These are phyloP conservation scores for Melanaphis sacchari DNA, from an alignment of 1,140 invertebrate genomes.

Conservation along the genomic window DNA sequence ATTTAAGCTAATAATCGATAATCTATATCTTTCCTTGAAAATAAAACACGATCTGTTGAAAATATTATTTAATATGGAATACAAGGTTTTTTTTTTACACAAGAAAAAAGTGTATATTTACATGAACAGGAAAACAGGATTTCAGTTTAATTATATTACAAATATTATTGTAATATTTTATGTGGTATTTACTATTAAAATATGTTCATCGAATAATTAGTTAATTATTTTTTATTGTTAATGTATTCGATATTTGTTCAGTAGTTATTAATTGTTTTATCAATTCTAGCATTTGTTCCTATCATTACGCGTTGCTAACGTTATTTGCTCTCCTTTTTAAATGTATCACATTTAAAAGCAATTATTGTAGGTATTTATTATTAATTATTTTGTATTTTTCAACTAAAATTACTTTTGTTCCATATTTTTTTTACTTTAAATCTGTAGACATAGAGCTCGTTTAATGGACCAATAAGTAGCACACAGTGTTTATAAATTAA, in stretches of 20 bases:
- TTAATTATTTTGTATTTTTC: neutral
- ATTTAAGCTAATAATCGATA: neutral
- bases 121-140: neutral
- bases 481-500: neutral
- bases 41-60: neutral
- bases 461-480: slow-evolving; percentile 5
- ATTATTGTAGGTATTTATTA: neutral
- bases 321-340: neutral
- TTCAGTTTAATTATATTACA: neutral
- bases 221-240: too few relatives aligned
- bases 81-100: neutral
- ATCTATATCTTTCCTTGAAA: neutral
- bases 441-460: neutral
- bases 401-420: neutral
- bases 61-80: neutral
- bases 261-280: neutral
- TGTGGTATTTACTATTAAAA: neutral
- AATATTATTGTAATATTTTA: neutral
- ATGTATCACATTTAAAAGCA: neutral
- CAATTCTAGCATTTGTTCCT: neutral
- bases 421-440: neutral
- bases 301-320: neutral
- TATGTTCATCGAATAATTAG: neutral
- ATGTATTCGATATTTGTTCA: neutral
- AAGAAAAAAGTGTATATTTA: neutral